A percentile compares a stretch with the other conserved stretches of the same genome.
These are phyloP conservation scores for Sarcophaga subvicina DNA, from an alignment of 2,888 invertebrate species.

Conservation along the genomic window DNA sequence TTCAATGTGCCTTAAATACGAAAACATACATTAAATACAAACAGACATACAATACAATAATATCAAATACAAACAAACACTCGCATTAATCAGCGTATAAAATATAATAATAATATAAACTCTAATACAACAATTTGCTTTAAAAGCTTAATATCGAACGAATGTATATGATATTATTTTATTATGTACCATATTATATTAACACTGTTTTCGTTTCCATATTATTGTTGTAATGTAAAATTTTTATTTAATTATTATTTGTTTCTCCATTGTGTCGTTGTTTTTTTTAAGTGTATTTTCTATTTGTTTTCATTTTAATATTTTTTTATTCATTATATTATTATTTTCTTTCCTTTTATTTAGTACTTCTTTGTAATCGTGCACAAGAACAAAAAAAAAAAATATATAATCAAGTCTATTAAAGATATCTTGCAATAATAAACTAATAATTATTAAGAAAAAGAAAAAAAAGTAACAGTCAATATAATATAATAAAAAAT, in stretches of 20 bases:
- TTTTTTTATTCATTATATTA: too few relatives aligned
- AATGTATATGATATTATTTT: neutral
- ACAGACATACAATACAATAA: conserved; percentile 9
- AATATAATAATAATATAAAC: neutral
- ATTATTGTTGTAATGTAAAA: neutral
- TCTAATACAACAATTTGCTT: neutral
- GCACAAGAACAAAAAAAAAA: conserved; percentile 29
- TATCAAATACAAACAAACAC: neutral
- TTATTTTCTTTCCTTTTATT: neutral
- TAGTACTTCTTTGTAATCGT: conserved; percentile 4
- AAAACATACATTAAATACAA: neutral
- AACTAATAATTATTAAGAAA: neutral
- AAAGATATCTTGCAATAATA: neutral
- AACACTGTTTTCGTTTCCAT: neutral
- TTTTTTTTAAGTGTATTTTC: too few relatives aligned
- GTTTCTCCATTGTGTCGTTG: neutral
- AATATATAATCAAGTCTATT: too few relatives aligned
- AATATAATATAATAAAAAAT: conserved; percentile 32
- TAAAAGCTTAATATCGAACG: neutral
- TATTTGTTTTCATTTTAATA: too few relatives aligned
- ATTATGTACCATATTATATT: neutral
- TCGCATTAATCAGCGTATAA: neutral
- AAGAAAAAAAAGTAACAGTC: neutral
- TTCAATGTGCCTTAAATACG: conserved; percentile 63
- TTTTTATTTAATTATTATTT: neutral